Percentiles rank a stretch among this genome's conserved stretches.
Conservation (phyloP, 2,113 vertebrate genomes). For the Erythrolamprus reginae region DNA sequence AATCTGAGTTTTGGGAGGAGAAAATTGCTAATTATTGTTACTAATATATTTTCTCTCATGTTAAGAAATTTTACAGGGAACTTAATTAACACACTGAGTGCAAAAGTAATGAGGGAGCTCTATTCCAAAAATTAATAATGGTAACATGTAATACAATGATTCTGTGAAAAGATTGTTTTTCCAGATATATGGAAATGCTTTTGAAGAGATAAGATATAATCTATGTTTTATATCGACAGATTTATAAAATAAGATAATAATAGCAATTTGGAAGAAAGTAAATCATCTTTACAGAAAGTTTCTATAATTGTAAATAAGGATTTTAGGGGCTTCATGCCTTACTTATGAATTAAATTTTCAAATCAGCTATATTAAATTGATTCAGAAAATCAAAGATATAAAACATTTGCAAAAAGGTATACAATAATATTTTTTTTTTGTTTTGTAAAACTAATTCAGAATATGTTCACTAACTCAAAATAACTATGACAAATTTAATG, state of each 20-base stretch:
- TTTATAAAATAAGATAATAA: background rate
- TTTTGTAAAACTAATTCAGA: background rate
- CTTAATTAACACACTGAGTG: background rate
- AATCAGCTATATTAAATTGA: background rate
- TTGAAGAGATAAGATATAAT: background rate
- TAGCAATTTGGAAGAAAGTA: background rate
- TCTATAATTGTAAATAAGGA: background rate
- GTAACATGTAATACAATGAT: background rate
- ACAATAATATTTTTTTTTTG: background rate
- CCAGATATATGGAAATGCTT: background rate
- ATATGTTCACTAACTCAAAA: background rate
- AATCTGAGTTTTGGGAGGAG: background rate
- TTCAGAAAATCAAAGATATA: background rate
- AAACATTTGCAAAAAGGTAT: background rate
- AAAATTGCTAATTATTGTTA: background rate
- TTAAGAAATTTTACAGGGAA: slow-evolving; percentile 4
- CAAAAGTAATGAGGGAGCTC: background rate
- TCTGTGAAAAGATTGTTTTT: background rate
- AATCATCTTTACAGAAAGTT: fast-evolving
- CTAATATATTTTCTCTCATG: background rate
- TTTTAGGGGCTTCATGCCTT: background rate
- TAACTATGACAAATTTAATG: background rate
- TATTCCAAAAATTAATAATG: background rate
- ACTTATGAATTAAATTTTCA: background rate
- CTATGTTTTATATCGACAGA: background rate